Base-by-base conservation (phyloP, 1,140 invertebrate genomes). In the Chelonus insularis region DNA sequence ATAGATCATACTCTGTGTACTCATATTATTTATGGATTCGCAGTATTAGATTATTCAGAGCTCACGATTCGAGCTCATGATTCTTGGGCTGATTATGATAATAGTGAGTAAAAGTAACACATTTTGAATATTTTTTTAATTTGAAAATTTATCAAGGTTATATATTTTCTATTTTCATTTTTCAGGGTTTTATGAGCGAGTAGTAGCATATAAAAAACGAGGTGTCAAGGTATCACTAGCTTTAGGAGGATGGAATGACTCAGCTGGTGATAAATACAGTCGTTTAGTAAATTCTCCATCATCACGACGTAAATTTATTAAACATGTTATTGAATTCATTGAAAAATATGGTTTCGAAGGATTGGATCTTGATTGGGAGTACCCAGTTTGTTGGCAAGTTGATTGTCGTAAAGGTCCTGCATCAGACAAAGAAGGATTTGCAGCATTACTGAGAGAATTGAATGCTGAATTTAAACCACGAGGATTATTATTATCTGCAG, bases 1-100 rank as follows among this genome's bases (percentile, higher is more conserved):
- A 95, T 96, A 16, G 91, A 96, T 72, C 84, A 90, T 1, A 86
- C 87, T 34, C 82, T 97, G 0, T 97, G 94, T 71, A 96, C 94
- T 0, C 95, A 97, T 70, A 89, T 97, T 50, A 87, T 96, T 1
- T 96, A 96, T 70, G 94, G 94, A 18, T 97, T 96, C 72, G 94
- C 93, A 1, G 92, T 94, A 1, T 74, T 96, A 16, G 91, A 94
- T 66, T 87, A 86, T 52, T 88, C 91, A 0, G 87, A 89, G 8
- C 77, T 95, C 0, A 86, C 88, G 0, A 88, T 95, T 29, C 91
- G 88, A 67, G 87, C 91, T 0, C 92, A 94, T 70, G 94, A 95
- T 77, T 89, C 91, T 1, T 95, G 93, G 92, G 91, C 92, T 1
- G 93, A 95, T 72, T 89, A 88, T 72, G 92, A 94, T 70, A 94